Conservation (phyloP, 2,113 vertebrate species). For the Hoplias malabaricus region DNA sequence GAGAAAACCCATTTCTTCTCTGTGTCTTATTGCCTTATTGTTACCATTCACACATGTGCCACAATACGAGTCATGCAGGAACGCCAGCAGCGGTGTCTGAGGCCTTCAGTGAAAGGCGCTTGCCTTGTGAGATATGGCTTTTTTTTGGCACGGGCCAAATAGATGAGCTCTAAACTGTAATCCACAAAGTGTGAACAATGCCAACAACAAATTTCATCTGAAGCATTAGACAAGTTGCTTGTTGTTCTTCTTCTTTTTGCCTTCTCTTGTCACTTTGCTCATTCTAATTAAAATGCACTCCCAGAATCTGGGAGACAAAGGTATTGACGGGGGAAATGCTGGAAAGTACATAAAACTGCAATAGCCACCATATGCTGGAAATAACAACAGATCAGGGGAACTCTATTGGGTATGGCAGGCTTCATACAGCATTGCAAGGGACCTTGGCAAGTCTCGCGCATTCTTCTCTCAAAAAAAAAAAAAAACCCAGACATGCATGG, state of each 20-base stretch:
- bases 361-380: constrained; percentile 41
- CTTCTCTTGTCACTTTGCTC: constrained; percentile 6
- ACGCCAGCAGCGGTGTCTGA: constrained; percentile 30
- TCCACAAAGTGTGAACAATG: constrained; percentile 26
- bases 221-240: constrained; percentile 25
- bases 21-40: constrained; percentile 23
- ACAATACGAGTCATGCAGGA: constrained; percentile 10
- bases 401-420: constrained; percentile 44
- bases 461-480: too few species aligned
- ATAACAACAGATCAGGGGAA: constrained; percentile 47
- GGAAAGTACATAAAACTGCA: constrained; percentile 42
- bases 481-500: constrained; percentile 47
- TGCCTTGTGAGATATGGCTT: constrained; percentile 43
- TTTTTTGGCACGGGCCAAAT: constrained; percentile 12
- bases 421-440: constrained; percentile 43
- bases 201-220: constrained; percentile 32
- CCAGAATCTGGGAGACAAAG: constrained; percentile 36
- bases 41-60: constrained; percentile 3
- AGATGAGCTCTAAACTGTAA: constrained; percentile 22
- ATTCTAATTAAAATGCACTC: constrained; percentile 45
- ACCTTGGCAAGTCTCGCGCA: constrained; percentile 45
- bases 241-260: background rate
- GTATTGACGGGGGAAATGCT: constrained; percentile 45
- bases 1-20: background rate
- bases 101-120: constrained; percentile 23